Base-by-base conservation (phyloP, 2,888 invertebrate genomes). In the Torymus tubicola region DNA sequence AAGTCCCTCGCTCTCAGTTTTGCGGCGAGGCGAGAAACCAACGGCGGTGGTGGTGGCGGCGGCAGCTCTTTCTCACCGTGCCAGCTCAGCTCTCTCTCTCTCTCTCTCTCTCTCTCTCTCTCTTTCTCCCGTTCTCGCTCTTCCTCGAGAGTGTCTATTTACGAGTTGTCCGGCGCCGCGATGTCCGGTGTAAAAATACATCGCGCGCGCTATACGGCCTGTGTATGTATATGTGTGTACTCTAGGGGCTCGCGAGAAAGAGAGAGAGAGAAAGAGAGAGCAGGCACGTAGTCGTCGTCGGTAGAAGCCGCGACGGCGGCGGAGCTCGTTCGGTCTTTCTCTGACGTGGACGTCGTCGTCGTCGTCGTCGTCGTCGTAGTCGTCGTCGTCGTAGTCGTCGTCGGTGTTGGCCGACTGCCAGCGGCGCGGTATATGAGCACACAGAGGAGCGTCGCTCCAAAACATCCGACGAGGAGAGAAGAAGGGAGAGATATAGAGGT, bases 91-190 rank as follows among this genome's bases (percentile, higher is more conserved):
- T 58, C 18, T 16, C 64, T 67, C 55, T 52, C 42, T 71, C 14
- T 70, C 55, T 12, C 57, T 21, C 21, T 16, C 63, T 14, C 73
- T 70, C 42, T 52, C 52, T 18, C 5, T 18, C 21, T 61, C 21
- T 18, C 72, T 24, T 55, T 10, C 42, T 16, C 53, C 12, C 18
- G 13, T 0, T 16, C 16, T 67, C 50, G 50, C 12, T 12, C 13
- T 64, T 13, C 42, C 21, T 50, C 61, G 53, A 87, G 88, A 87
- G 88, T 87, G 87, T 90, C 90, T 90, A 90, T 90, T 90, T 90
- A 89, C 89, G 90, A 90, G 89, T 90, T 90, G 90, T 90, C 89
- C 90, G 90, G 90, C 90, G 90, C 90, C 90, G 89, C 87, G 88
- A 89, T 90, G 90, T 90, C 90, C 90, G 87, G 90, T 88, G 90